Base-by-base conservation (phyloP, 2,888 invertebrate genomes). In the Brachycybe producta region DNA sequence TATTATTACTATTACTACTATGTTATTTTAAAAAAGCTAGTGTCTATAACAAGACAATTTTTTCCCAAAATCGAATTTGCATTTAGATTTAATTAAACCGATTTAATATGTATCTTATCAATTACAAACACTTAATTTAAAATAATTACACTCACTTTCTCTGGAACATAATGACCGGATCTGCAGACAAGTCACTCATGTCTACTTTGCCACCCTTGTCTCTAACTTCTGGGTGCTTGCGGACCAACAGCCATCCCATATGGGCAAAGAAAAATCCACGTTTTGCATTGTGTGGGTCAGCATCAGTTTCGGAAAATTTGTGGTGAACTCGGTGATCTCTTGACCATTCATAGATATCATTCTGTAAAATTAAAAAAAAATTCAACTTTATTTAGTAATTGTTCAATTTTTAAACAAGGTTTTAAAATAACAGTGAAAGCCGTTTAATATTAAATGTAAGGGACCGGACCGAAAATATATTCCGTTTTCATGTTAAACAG, bases 241-340 rank as follows among this genome's bases (percentile, higher is more conserved):
- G 77, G 61, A 82, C 82, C 50, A 94, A 69, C 54, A 95, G 73
- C 95, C 95, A 95, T 52, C 95, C 95, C 60, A 94, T 76, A 67
- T 95, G 95, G 0, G 92, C 79, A 71, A 94, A 95, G 76, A 94
- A 94, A 72, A 95, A 91, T 8, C 95, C 95, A 24, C 91, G 75
- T 46, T 73, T 84, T 2, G 90, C 86, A 64, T 91, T 90, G 66
- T 92, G 90, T 0, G 91, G 91, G 70, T 92, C 91, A 1, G 90
- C 91, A 65, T 91, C 81, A 0, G 91, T 92, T 66, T 92, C 91
- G 19, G 84, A 84, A 70, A 80, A 91, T 67, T 91, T 92, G 73
- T 92, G 91, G 66, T 92, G 85, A 53, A 81, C 76, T 4, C 84
- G 73, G 63, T 87, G 86, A 62, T 85, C 84, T 26, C 84, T 71